phyloP scores from a whole-genome alignment of 2,113 vertebrate species.

The Cyanoderma ruficeps region DNA sequence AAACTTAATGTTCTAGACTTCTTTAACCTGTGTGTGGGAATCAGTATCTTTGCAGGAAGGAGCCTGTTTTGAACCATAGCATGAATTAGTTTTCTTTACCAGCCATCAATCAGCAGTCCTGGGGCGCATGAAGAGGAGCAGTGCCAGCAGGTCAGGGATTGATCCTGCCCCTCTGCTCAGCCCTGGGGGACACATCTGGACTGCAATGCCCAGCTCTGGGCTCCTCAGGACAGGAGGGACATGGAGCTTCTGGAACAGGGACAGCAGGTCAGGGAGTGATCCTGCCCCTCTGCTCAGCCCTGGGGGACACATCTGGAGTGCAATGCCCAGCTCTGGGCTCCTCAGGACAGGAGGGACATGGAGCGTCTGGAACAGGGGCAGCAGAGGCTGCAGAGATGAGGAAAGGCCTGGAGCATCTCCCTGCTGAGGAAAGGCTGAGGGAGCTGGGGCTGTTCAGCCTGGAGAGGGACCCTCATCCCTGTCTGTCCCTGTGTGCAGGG shows the following conservation, averaged over 20 bases:
- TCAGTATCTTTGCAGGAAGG: background rate
- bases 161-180: background rate
- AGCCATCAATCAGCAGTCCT: background rate
- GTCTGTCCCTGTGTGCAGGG: background rate
- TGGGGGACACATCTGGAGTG: background rate
- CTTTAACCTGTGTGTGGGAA: rapidly evolving
- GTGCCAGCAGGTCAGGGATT: background rate
- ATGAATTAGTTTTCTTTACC: background rate
- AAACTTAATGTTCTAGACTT: background rate
- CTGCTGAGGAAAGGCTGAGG: rapidly evolving
- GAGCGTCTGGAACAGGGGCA: background rate
- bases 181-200: background rate
- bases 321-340: background rate
- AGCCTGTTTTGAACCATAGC: background rate
- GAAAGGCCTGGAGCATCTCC: background rate
- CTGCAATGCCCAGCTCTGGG: background rate
- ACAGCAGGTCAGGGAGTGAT: background rate
- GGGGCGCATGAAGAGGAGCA: background rate
- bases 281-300: background rate
- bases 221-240: background rate
- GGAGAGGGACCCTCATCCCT: background rate
- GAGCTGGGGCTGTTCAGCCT: background rate
- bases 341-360: background rate
- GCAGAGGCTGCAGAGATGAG: background rate
- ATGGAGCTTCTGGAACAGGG: background rate